phyloP scores from a whole-genome alignment of 2,113 vertebrate species.

The Ursus arctos region DNA sequence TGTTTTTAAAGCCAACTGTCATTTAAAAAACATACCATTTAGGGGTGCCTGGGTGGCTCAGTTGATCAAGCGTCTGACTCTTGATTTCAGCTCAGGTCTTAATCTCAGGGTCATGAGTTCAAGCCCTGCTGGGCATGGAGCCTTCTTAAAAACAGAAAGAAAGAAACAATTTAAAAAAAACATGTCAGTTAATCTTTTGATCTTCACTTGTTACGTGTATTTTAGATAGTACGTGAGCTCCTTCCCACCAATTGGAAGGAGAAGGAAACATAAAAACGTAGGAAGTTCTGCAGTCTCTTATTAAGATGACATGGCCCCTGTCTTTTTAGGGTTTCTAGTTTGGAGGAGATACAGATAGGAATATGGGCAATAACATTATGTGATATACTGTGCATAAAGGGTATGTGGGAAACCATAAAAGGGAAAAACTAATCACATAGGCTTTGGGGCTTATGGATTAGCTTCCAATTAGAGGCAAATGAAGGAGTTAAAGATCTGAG shows the following conservation, averaged over 20 bases:
- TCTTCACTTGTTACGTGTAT: not conserved
- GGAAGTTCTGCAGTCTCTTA: not conserved
- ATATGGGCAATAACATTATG: not conserved
- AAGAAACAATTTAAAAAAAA: too few species aligned
- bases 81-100: not conserved
- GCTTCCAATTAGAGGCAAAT: not conserved
- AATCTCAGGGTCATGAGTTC: not conserved
- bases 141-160: not conserved
- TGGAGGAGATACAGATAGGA: not conserved
- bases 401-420: not conserved
- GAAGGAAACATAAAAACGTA: conserved; percentile 43
- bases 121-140: not conserved
- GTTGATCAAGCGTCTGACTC: not conserved
- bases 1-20: conserved; percentile 47
- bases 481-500: conserved; percentile 10
- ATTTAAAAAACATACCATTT: conserved; percentile 4
- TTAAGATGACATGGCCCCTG: not conserved
- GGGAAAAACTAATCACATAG: not conserved
- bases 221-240: not conserved
- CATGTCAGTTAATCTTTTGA: not conserved
- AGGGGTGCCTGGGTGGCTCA: not conserved
- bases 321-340: not conserved
- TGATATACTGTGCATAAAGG: not conserved
- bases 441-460: not conserved
- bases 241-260: not conserved